Evolutionary conservation across 2,888 invertebrate genomes (phyloP).

Genomic region (Xestoiulus laeticollis): DNA sequence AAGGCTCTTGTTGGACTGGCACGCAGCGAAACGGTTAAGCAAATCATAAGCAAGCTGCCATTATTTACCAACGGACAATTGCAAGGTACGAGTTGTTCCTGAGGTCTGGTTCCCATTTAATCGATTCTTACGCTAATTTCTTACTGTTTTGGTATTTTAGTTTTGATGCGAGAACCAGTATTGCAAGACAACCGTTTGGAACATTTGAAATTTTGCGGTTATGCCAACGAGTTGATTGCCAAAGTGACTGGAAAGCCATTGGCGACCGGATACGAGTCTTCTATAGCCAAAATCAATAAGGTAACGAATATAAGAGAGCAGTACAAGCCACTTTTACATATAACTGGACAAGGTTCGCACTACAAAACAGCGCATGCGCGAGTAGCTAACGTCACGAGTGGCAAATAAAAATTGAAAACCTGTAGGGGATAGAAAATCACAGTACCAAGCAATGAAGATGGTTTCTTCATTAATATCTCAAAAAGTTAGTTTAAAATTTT

Average conservation of each 20-base stretch:
- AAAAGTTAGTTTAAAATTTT: no score
- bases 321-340: no score
- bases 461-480: no score
- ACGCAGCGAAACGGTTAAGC: constrained; percentile 87
- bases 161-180: constrained; percentile 94
- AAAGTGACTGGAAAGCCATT: constrained; percentile 88
- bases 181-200: constrained; percentile 95
- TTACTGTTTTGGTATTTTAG: constrained; percentile 63
- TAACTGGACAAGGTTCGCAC: no score
- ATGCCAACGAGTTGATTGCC: constrained; percentile 89
- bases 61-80: constrained; percentile 92
- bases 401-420: no score
- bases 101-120: not conserved
- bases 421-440: no score
- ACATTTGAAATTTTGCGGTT: constrained; percentile 94
- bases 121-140: not conserved
- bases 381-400: no score
- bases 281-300: constrained; percentile 87
- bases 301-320: no score
- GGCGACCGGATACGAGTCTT: constrained; percentile 75
- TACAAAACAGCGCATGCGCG: no score
- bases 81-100: constrained; percentile 73
- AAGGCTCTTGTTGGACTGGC: constrained; percentile 89
- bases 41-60: constrained; percentile 95
- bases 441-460: no score